These are phyloP conservation scores for Macrotus californicus DNA, from an alignment of 2,113 vertebrate genomes.

Conservation along the genomic window DNA sequence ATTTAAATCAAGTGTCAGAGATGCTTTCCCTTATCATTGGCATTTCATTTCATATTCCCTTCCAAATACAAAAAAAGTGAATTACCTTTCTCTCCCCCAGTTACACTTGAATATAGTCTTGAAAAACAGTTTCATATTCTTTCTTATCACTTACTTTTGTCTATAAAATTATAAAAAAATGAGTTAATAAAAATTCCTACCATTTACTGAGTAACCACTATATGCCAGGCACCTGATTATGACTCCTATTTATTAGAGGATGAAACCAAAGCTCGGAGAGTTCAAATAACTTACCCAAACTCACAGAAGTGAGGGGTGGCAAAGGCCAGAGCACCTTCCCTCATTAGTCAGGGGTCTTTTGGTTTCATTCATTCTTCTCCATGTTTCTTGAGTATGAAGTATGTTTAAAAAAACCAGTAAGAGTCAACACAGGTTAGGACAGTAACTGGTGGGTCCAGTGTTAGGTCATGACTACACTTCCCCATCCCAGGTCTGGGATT, in stretches of 20 bases:
- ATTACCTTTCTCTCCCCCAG: neutral
- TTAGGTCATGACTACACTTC: neutral
- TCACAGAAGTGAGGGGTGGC: neutral
- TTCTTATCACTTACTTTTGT: neutral
- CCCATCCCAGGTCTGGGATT: neutral
- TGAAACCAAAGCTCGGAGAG: neutral
- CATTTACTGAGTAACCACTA: neutral
- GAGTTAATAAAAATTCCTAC: neutral
- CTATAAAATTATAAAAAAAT: neutral
- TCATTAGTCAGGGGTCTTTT: neutral
- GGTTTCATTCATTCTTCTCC: neutral
- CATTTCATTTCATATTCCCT: neutral
- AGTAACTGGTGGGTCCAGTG: neutral
- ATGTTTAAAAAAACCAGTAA: neutral
- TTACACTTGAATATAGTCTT: neutral
- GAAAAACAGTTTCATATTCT: neutral
- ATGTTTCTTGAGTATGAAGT: neutral
- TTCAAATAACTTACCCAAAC: neutral
- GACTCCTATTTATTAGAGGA: neutral
- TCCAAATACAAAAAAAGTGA: neutral
- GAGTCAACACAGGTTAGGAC: neutral
- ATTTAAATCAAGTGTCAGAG: neutral
- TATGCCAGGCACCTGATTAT: neutral
- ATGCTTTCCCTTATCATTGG: neutral
- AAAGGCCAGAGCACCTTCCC: neutral